Percentiles rank a stretch among this genome's conserved stretches.
These are phyloP conservation scores for Numenius phaeopus DNA, from an alignment of 2,797 vertebrate genomes.

Conservation along the genomic window DNA sequence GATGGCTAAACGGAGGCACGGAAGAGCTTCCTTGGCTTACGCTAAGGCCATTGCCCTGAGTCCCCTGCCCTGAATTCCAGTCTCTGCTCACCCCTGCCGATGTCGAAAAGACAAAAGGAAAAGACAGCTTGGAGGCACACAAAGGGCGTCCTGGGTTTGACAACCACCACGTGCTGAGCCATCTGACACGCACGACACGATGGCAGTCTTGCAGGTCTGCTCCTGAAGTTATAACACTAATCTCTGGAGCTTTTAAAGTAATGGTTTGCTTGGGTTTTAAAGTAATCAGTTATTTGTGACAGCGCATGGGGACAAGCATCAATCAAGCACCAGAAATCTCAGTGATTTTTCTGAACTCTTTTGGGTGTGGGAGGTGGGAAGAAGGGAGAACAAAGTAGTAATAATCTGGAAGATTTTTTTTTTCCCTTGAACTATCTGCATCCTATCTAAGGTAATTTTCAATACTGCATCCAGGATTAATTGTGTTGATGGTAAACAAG, in stretches of 20 bases:
- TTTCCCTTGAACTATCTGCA: neutral
- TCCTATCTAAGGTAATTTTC: neutral
- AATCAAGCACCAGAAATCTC: neutral
- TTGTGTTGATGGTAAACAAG: neutral
- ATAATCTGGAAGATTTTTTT: neutral
- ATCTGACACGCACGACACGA: neutral
- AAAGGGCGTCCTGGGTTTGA: neutral
- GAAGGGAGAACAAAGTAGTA: neutral
- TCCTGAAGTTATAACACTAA: neutral
- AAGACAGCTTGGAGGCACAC: neutral
- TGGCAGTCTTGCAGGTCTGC: neutral
- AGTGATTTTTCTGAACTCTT: neutral
- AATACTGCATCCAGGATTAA: neutral
- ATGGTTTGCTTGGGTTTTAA: neutral
- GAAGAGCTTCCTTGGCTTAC: neutral
- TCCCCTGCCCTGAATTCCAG: neutral
- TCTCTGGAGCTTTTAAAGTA: neutral
- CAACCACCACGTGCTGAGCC: neutral
- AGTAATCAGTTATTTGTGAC: neutral
- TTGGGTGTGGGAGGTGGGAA: rapidly evolving
- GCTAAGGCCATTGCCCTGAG: neutral
- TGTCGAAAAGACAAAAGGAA: neutral
- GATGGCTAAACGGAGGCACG: neutral
- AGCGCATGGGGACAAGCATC: neutral
- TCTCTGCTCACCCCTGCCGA: neutral